Evolutionary conservation across 2,113 vertebrate species (phyloP), one percentile per base, ranked within the genome.

Genomic region (Tetrao urogallus): DNA sequence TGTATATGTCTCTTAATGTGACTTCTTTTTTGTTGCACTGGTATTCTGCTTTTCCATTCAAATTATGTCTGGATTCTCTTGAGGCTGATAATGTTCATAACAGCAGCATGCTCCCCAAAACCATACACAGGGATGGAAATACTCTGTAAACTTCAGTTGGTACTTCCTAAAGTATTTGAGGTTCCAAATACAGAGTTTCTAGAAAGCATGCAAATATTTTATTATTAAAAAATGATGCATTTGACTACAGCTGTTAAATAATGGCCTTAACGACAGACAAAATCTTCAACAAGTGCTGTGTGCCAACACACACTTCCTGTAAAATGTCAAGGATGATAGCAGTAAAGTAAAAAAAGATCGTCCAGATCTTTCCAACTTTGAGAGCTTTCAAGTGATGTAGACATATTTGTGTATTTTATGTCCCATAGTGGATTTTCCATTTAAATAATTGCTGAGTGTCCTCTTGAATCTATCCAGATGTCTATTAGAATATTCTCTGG

Each of bases 281-380:
- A 66, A n/a, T 0, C 13, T 28, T 2, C 2, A 28, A 13, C 11
- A 52, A 6, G 2, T 76, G 52, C 14, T 66, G 4, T 10, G 13
- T 50, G 28, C 50, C 42, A 67, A 11, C 16, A 40, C 24, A 14
- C 32, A 40, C 32, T 24, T 3, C 10, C 24, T 57, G 11, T 40
- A 69, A 30, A 43, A 27, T 9, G 34, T 5, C 11, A 36, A 42
- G 40, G 9, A 40, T 13, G 38, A 54, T 28, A 4, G 3, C 11
- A 48, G 4, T 64, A 17, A 48, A 38, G 8, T 38, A 38, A 38
- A 38, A 38, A 38, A 38, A 38, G 38, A 50, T 27, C 7, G 27
- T 34, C 38, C 32, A 20, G 27, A 8, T 66, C 65, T 65, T 60
- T 36, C 60, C 22, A 56, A 1, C 19, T 86, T 22, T 32, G 34